These are phyloP conservation scores for Lipophrys pholis DNA, from an alignment of 2,113 vertebrate genomes.

Conservation along the genomic window DNA sequence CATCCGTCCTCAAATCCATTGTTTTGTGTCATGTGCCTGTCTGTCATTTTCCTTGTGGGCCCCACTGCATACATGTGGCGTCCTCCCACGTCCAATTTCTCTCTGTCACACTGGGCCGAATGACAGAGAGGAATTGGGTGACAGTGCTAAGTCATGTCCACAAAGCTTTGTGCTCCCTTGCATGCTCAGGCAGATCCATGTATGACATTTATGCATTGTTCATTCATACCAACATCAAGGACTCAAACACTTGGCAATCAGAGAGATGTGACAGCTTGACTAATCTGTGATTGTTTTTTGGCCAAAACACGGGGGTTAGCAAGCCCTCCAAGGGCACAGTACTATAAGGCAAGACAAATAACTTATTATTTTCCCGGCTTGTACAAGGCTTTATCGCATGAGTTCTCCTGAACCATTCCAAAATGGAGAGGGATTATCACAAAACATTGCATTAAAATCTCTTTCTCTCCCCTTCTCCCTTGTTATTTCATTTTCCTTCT, in stretches of 20 bases:
- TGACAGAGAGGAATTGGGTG: conserved; percentile 52
- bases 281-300: conserved; percentile 78
- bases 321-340: conserved; percentile 68
- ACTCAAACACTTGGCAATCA: conserved; percentile 70
- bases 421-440: conserved; percentile 82
- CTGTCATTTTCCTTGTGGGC: conserved; percentile 67
- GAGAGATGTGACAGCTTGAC: conserved; percentile 77
- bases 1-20: conserved; percentile 73
- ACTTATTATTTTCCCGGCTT: conserved; percentile 78
- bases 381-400: conserved; percentile 77
- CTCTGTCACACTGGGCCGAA: conserved; percentile 33
- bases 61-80: conserved; percentile 46
- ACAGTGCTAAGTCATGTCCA: conserved; percentile 48
- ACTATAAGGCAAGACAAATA: conserved; percentile 76
- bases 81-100: conserved; percentile 35
- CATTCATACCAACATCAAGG: conserved; percentile 65
- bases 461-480: conserved; percentile 63
- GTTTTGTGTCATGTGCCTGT: conserved; percentile 60
- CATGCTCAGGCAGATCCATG: conserved; percentile 51
- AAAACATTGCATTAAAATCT: conserved; percentile 80
- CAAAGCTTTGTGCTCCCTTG: conserved; percentile 33
- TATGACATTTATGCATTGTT: conserved; percentile 60
- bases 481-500: conserved; percentile 80
- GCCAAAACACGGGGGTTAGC: conserved; percentile 71
- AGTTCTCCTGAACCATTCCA: conserved; percentile 79